A percentile compares a stretch with the other conserved stretches of the same genome.
Evolutionary conservation across 1,140 invertebrate genomes (phyloP).

Genomic region (Euwallacea fornicatus): DNA sequence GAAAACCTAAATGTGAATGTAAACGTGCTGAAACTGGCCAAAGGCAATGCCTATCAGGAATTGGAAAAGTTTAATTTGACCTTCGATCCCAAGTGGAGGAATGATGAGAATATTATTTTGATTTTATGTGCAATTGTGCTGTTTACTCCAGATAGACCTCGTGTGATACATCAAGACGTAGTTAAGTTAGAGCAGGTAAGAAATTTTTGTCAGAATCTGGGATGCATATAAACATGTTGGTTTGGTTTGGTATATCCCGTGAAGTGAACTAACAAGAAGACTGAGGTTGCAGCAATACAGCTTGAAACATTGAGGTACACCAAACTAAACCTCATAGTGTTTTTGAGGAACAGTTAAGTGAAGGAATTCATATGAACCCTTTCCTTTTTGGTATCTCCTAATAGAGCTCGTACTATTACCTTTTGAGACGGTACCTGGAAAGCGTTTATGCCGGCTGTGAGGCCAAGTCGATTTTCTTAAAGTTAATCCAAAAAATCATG

Average conservation of each 20-base stretch:
- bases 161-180: constrained; percentile 79
- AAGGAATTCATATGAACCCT: neutral
- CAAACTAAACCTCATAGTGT: too few species aligned
- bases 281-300: too few species aligned
- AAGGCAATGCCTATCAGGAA: constrained; percentile 82
- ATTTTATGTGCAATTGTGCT: constrained; percentile 87
- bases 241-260: neutral
- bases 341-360: too few species aligned
- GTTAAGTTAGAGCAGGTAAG: constrained; percentile 83
- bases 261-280: too few species aligned
- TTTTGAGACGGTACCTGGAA: constrained; percentile 83
- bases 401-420: constrained; percentile 87
- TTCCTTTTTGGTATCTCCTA: constrained; percentile 43
- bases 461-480: constrained; percentile 80
- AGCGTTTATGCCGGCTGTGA: constrained; percentile 81
- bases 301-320: too few species aligned
- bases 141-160: constrained; percentile 80
- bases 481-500: constrained; percentile 84
- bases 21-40: constrained; percentile 83
- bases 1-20: constrained; percentile 75
- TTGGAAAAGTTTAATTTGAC: constrained; percentile 79
- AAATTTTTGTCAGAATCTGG: neutral
- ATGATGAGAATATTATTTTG: constrained; percentile 85
- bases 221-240: neutral
- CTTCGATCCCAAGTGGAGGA: constrained; percentile 77